A percentile compares a stretch with the other conserved stretches of the same genome.
Conservation (phyloP, 2,888 invertebrate species). For the Argyresthia albistria region DNA sequence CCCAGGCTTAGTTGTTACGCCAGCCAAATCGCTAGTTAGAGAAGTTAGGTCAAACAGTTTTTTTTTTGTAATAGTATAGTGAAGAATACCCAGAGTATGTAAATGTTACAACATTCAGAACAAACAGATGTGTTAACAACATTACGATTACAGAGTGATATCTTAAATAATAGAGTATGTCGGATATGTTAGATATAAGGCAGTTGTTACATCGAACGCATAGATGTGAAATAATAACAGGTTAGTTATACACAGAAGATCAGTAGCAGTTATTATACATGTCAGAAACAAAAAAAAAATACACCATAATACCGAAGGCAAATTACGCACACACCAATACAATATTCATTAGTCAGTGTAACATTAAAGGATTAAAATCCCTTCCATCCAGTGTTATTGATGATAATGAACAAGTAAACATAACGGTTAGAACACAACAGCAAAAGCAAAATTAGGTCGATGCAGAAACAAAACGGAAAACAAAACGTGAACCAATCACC, state of each 20-base stretch:
- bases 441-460: conserved; percentile 52
- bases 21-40: conserved; percentile 26
- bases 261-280: conserved; percentile 34
- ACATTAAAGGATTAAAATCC: conserved; percentile 50
- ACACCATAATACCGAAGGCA: conserved; percentile 56
- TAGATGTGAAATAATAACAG: conserved; percentile 43
- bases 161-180: conserved; percentile 13
- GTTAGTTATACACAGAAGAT: conserved; percentile 3
- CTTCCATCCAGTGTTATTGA: conserved; percentile 52
- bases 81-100: background rate
- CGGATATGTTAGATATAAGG: conserved; percentile 8
- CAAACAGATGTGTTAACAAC: conserved; percentile 25
- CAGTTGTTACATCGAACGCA: conserved; percentile 22
- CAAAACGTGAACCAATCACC: conserved; percentile 67
- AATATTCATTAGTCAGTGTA: conserved; percentile 35
- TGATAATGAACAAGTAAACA: conserved; percentile 36
- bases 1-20: conserved; percentile 40
- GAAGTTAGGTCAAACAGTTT: conserved; percentile 7
- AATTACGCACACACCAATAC: conserved; percentile 68
- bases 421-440: conserved; percentile 36
- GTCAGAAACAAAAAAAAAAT: conserved; percentile 19
- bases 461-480: conserved; percentile 18
- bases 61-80: background rate
- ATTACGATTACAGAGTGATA: conserved; percentile 27
- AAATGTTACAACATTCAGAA: conserved; percentile 15